Evolutionary conservation across 53 echinoderm and acorn worm genomes (phyloP), one percentile per base, ranked within the genome.

Genomic region (Apostichopus leukothele): DNA sequence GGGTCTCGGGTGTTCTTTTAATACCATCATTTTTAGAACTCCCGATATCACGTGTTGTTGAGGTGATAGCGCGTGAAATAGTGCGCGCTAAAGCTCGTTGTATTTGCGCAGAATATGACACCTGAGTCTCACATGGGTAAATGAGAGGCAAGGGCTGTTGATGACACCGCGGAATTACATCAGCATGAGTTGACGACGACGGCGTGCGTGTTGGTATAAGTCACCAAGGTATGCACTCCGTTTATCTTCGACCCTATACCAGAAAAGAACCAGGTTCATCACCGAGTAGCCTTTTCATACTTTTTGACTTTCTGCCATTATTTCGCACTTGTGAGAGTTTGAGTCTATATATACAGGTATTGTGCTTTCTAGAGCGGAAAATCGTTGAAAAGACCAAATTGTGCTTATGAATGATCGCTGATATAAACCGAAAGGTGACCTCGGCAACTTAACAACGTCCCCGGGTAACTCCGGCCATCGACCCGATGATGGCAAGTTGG

Each of bases 331-430:
- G 7, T 39, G 10, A 25, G 78, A 77, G 23, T 50, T 77, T 77
- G 7, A 77, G 9, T 13, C 78, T 88, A 81, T 71, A 81, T 71
- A 39, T 39, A 39, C 39, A 39, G 39, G 71, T 74, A 89, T 60
- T 68, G 87, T 71, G 76, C 83, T 91, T 91, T 91, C 91, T 93
- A 91, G 93, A 91, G 93, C 93, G 93, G 83, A 93, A 91, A 93
- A 93, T 93, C 91, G 80, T 25, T 90, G 90, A 93, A 90, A 90
- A 87, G 88, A 86, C 91, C 66, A 85, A 63, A 67, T 85, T 85
- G 66, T 67, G 67, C 85, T 60, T 67, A 51, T 85, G 85, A 85
- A 85, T 85, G 67, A 13, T 50, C 67, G 66, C 27, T 66, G 26
- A 85, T 19, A 81, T 55, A 57, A 59, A 51, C 81, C 5, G 39